phyloP scores from a whole-genome alignment of 2,797 vertebrate genomes.

The Argya squamiceps region DNA sequence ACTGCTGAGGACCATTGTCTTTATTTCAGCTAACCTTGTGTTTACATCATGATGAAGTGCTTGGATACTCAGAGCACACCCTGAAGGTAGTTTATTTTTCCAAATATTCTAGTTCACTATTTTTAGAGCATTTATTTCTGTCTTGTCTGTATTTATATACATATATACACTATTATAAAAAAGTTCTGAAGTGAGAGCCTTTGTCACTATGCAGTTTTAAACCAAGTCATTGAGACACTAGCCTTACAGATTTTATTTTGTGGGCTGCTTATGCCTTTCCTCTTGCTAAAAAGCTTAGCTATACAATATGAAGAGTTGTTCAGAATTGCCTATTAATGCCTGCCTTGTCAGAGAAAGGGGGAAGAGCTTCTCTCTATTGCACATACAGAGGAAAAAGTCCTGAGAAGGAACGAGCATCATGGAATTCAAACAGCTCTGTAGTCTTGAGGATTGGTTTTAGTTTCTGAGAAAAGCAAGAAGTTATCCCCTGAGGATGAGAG shows the following conservation, averaged over 20 bases:
- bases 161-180: not conserved
- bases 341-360: not conserved
- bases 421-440: constrained; percentile 19
- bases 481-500: not conserved
- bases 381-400: not conserved
- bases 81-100: not conserved
- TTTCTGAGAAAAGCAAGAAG: constrained; percentile 1
- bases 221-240: not conserved
- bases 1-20: not conserved
- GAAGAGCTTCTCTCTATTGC: not conserved
- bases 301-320: not conserved
- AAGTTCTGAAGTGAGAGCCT: not conserved
- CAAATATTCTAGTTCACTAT: not conserved
- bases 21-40: not conserved
- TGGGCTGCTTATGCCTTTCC: constrained; percentile 26
- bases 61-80: not conserved
- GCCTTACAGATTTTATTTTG: constrained; percentile 28
- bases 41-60: not conserved
- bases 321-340: constrained; percentile 25
- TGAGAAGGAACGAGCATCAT: constrained; percentile 18
- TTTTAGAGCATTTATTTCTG: not conserved
- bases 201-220: not conserved
- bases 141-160: not conserved
- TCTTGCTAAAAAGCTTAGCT: constrained; percentile 9
- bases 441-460: not conserved